A percentile compares a stretch with the other conserved stretches of the same genome.
phyloP scores from a whole-genome alignment of 2,797 vertebrate genomes.

The Onychomys arenicola region DNA sequence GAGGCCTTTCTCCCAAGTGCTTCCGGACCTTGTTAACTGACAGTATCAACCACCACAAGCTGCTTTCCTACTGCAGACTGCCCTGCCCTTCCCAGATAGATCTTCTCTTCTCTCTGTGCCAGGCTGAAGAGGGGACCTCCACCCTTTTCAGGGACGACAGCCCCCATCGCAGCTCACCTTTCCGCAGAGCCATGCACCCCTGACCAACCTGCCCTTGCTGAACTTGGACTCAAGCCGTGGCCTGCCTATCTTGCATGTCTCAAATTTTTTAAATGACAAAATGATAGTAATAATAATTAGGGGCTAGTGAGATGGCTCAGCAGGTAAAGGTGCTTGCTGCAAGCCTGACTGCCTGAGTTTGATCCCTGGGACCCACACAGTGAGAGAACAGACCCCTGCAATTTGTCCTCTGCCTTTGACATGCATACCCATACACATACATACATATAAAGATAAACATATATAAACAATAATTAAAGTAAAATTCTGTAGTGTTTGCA shows the following conservation, averaged over 20 bases:
- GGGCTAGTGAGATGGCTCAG: not conserved
- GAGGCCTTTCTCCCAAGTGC: not conserved
- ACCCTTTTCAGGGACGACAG: not conserved
- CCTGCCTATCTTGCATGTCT: not conserved
- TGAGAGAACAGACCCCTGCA: not conserved
- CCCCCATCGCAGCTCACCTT: not conserved
- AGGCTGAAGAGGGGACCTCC: fast-evolving
- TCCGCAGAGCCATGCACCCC: not conserved
- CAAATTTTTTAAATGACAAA: not conserved
- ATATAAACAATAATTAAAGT: not conserved
- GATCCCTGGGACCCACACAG: not conserved
- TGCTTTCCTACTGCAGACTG: not conserved
- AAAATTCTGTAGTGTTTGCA: not conserved
- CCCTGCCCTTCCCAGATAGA: not conserved
- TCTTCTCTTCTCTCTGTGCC: not conserved
- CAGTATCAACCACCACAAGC: not conserved
- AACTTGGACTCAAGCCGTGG: not conserved
- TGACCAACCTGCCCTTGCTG: not conserved
- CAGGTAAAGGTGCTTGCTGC: not conserved
- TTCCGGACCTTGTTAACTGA: not conserved
- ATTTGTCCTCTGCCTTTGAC: not conserved
- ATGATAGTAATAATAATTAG: not conserved
- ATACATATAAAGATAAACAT: not conserved
- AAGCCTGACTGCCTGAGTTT: not conserved
- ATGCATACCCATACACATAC: too few species aligned